Percentiles rank a stretch among this genome's conserved stretches.
phyloP scores from a whole-genome alignment of 2,888 invertebrate species.

The Lissocephala sabroskyi region DNA sequence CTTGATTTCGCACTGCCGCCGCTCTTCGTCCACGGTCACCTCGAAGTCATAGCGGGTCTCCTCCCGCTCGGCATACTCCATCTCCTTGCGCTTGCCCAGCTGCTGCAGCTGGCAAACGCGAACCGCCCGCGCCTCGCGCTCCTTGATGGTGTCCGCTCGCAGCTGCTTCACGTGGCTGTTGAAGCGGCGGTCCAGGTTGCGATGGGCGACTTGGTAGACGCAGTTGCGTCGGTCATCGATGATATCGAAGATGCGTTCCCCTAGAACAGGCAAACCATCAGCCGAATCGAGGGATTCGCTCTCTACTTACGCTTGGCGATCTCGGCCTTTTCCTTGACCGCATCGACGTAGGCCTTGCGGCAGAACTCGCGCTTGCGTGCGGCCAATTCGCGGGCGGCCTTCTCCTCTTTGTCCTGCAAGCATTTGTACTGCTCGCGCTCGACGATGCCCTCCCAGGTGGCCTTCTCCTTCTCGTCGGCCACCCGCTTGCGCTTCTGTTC shows the following conservation, averaged over 20 bases:
- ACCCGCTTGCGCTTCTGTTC: slow-evolving; percentile 14
- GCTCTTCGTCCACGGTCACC: slow-evolving; percentile 12
- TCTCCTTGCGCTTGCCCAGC: neutral
- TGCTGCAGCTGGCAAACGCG: slow-evolving; percentile 14
- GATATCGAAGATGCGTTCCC: slow-evolving; percentile 31
- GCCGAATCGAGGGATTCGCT: too few relatives aligned
- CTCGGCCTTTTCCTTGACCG: slow-evolving; percentile 27
- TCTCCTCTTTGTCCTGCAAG: slow-evolving; percentile 23
- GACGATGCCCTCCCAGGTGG: slow-evolving; percentile 13
- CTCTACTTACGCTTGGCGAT: slow-evolving; percentile 34
- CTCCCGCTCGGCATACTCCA: neutral
- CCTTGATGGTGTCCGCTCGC: neutral
- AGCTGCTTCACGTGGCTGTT: slow-evolving; percentile 12
- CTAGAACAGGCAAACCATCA: slow-evolving; percentile 8
- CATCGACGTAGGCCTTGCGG: slow-evolving; percentile 26
- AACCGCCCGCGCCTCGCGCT: slow-evolving; percentile 10
- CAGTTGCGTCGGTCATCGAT: slow-evolving; percentile 42
- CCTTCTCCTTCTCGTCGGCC: slow-evolving; percentile 14
- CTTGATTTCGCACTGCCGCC: slow-evolving; percentile 18
- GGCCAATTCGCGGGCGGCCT: slow-evolving; percentile 12
- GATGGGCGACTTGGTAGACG: slow-evolving; percentile 18
- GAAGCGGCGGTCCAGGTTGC: slow-evolving; percentile 17
- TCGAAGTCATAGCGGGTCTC: slow-evolving; percentile 9
- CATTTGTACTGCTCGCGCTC: slow-evolving; percentile 27
- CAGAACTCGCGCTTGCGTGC: slow-evolving; percentile 24